Evolutionary conservation across 2,113 vertebrate genomes (phyloP).

Genomic region (Larimichthys crocea): DNA sequence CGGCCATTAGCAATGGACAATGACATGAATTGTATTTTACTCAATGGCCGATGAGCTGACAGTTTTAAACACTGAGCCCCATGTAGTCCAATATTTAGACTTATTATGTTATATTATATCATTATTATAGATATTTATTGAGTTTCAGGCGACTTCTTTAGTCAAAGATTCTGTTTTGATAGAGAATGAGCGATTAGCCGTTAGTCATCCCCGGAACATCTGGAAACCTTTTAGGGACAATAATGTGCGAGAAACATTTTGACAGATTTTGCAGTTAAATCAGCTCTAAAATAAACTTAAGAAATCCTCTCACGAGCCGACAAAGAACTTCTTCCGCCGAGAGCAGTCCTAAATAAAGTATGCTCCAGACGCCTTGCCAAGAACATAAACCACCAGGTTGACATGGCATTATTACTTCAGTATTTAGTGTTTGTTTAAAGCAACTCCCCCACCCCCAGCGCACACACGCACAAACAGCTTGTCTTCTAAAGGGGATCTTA

Average conservation of each 20-base stretch:
- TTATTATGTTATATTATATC: too few relatives aligned
- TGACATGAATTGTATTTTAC: slow-evolving; percentile 22
- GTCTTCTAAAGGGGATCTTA: slow-evolving; percentile 46
- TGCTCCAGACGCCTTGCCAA: slow-evolving; percentile 4
- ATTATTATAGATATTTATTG: too few relatives aligned
- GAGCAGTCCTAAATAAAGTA: slow-evolving; percentile 16
- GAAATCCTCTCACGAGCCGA: background rate
- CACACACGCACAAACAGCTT: background rate
- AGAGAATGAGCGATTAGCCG: background rate
- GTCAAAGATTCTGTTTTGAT: slow-evolving; percentile 7
- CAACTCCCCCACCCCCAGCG: background rate
- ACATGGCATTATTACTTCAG: slow-evolving; percentile 51
- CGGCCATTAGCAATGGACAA: slow-evolving; percentile 27
- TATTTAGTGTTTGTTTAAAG: slow-evolving; percentile 60
- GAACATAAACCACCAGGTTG: slow-evolving; percentile 52
- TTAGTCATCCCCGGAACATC: background rate
- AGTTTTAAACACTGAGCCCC: too few relatives aligned
- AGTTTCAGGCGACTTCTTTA: background rate
- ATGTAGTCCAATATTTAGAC: slow-evolving; percentile 13
- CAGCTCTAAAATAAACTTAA: background rate
- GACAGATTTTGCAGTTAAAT: background rate
- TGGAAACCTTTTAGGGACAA: background rate
- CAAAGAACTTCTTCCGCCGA: background rate
- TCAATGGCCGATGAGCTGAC: too few relatives aligned
- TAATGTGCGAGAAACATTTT: background rate